Conservation (phyloP, 2,888 invertebrate genomes). For the Argyra leucocephala region DNA sequence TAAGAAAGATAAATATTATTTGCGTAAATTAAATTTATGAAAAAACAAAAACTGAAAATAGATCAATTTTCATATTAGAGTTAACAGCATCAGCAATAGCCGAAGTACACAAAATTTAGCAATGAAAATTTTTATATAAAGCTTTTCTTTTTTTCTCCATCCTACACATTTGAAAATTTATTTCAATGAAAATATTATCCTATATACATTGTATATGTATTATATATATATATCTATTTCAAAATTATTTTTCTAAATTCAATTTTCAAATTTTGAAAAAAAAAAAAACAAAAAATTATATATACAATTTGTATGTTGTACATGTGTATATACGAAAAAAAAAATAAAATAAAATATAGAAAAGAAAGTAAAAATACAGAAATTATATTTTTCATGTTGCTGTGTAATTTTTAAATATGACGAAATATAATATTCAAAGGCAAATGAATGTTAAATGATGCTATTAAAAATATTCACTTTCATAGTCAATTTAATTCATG, state of each 20-base stretch:
- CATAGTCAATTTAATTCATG: too few relatives aligned
- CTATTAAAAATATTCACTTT: too few relatives aligned
- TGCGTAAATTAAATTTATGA: not conserved
- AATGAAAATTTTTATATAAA: not conserved
- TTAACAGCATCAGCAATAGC: not conserved
- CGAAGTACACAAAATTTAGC: not conserved
- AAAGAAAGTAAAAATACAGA: too few relatives aligned
- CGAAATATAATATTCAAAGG: not conserved
- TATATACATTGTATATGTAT: not conserved
- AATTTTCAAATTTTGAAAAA: not conserved
- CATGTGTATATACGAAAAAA: too few relatives aligned
- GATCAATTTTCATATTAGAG: slow-evolving; percentile 6
- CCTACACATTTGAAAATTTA: slow-evolving; percentile 1
- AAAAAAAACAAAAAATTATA: not conserved
- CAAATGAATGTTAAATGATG: not conserved
- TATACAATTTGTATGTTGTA: too few relatives aligned
- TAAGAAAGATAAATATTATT: not conserved
- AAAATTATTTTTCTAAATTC: not conserved
- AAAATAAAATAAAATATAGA: too few relatives aligned
- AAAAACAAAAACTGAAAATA: not conserved
- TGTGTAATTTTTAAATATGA: not conserved
- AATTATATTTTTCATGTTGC: too few relatives aligned
- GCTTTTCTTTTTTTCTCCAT: slow-evolving; percentile 1
- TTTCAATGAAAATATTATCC: not conserved
- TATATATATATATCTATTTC: not conserved